phyloP scores from a whole-genome alignment of 1,140 invertebrate species.

The Harpegnathos saltator region DNA sequence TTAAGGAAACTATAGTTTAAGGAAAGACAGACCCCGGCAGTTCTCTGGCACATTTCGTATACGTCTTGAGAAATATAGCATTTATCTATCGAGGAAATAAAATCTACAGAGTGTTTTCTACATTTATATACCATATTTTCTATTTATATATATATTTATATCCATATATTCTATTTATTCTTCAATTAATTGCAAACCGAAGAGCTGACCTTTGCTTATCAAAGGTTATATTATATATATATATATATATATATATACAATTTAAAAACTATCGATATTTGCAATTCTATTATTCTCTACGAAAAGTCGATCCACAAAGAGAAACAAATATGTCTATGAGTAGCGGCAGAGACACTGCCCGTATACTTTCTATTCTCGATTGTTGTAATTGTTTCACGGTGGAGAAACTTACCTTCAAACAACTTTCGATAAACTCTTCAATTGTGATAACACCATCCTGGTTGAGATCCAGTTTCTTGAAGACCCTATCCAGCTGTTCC shows the following conservation, averaged over 20 bases:
- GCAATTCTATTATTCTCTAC: too few species aligned
- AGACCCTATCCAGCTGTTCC: conserved; percentile 93
- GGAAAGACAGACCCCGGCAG: conserved; percentile 13
- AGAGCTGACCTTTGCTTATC: too few species aligned
- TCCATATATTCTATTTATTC: background rate
- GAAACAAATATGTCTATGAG: background rate
- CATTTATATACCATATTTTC: background rate
- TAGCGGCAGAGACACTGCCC: background rate
- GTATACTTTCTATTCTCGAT: background rate
- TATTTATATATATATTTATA: too few species aligned
- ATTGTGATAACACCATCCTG: conserved; percentile 98
- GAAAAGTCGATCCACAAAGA: too few species aligned
- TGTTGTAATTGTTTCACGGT: conserved; percentile 11
- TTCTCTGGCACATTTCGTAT: conserved; percentile 29
- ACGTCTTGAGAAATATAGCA: conserved; percentile 16
- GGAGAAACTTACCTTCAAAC: conserved; percentile 90
- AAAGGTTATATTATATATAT: too few species aligned
- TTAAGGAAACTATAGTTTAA: conserved; percentile 13
- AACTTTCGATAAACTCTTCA: conserved; percentile 98
- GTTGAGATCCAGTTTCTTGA: conserved; percentile 96
- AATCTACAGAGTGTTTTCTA: conserved; percentile 15
- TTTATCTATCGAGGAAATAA: conserved; percentile 22
- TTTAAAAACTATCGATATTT: too few species aligned
- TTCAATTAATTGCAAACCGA: background rate
- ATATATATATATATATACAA: too few species aligned